Base-by-base conservation (phyloP, 1,140 invertebrate species). In the Lordiphosa mommai region DNA sequence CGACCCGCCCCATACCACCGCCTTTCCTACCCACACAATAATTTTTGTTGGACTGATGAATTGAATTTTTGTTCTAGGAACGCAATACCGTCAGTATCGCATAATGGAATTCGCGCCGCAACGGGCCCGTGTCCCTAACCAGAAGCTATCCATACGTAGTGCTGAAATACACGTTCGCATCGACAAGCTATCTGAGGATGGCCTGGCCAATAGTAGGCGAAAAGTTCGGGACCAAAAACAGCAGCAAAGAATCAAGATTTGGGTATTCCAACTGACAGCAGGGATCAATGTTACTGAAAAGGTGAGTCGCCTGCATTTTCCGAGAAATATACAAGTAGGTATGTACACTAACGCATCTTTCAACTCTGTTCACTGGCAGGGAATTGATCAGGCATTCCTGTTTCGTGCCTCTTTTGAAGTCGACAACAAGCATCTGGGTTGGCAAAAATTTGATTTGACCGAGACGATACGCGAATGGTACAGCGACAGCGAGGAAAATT, bases 401-500 rank as follows among this genome's bases (percentile, higher is more conserved):
- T 92, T 95, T 89, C 93, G 94, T 5, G 92, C 94, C 36, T 93
- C 94, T 14, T 90, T 93, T 43, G 91, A 91, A n/a, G 91, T 96
- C 58, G 91, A 93, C 61, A 90, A 93, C 52, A 91, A 91, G 38
- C 90, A 92, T 68, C 89, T 93, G 8, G 95, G 95, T 12, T 98
- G 96, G 97, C 93, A 96, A 79, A 94, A 95, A 69, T 92, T 98
- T 63, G 95, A 97, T 89, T 90, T 97, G 44, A 95, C 95, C 29
- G 90, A 91, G 46, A 93, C 93, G 6, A 94, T 95, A n/a, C 91
- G 92, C 34, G 91, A 91, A 55, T 96, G 95, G 95, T 93, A 93
- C 82, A 90, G 91, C 36, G 88, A 89, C 36, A 89, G 76, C 49
- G 89, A 82, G 51, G 85, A 88, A 53, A 91, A 91, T 67, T 90